These are phyloP conservation scores for Tenthredo mesomela DNA, from an alignment of 2,888 invertebrate genomes.

Conservation along the genomic window DNA sequence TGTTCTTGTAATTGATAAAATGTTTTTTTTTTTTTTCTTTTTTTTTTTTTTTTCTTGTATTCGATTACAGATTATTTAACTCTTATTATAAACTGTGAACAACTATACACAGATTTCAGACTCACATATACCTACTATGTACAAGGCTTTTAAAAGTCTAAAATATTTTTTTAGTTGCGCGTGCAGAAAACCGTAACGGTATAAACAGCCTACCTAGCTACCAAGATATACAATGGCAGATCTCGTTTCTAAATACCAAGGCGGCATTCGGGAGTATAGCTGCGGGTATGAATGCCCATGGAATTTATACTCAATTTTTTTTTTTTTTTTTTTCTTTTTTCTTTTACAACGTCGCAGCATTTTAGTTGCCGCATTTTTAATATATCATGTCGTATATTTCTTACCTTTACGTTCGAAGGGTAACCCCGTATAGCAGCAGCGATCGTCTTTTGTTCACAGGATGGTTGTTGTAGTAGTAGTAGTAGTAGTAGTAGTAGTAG, in stretches of 20 bases:
- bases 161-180: background rate
- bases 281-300: background rate
- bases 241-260: background rate
- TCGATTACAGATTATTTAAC: background rate
- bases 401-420: constrained; percentile 39
- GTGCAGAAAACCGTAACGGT: constrained; percentile 27
- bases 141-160: background rate
- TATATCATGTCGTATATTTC: background rate
- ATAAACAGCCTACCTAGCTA: constrained; percentile 16
- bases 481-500: too few species aligned
- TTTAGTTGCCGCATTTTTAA: background rate
- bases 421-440: background rate
- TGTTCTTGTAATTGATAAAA: background rate
- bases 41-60: background rate
- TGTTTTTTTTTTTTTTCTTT: background rate
- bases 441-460: constrained; percentile 40
- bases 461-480: too few species aligned
- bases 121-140: too few species aligned
- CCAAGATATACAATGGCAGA: constrained; percentile 7
- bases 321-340: background rate
- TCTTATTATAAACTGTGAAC: background rate
- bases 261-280: background rate
- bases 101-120: too few species aligned
- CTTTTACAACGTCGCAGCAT: background rate
- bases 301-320: constrained; percentile 8